Evolutionary conservation across 2,113 vertebrate species (phyloP).

Genomic region (Heteronetta atricapilla): DNA sequence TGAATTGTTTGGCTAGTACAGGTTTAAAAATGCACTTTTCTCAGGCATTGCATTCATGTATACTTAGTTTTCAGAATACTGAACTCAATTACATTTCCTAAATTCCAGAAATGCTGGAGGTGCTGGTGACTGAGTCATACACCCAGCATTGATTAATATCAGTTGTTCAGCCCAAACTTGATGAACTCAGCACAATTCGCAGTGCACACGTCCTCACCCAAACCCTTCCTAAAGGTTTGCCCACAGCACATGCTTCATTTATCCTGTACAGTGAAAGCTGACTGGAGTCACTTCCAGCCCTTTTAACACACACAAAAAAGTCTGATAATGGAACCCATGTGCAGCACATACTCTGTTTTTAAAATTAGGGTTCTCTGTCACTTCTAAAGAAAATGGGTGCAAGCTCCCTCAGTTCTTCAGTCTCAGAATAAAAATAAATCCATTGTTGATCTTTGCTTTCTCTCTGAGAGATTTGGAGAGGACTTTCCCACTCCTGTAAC

Average conservation of each 20-base stretch:
- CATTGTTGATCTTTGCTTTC: neutral
- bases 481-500: neutral
- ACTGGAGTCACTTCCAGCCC: neutral
- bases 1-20: neutral
- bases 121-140: neutral
- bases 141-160: neutral
- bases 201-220: neutral
- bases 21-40: neutral
- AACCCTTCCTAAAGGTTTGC: neutral
- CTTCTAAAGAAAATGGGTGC: neutral
- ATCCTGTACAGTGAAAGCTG: neutral
- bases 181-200: neutral
- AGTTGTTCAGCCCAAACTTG: neutral
- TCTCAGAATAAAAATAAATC: neutral
- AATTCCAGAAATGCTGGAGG: neutral
- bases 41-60: neutral
- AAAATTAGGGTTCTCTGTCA: neutral
- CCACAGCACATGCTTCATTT: neutral
- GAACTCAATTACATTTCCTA: neutral
- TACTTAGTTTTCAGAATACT: neutral
- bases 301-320: neutral
- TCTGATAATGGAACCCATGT: neutral
- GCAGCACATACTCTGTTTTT: neutral
- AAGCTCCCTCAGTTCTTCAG: neutral
- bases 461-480: neutral